phyloP scores from a whole-genome alignment of 2,113 vertebrate genomes.

The Tenrec ecaudatus region DNA sequence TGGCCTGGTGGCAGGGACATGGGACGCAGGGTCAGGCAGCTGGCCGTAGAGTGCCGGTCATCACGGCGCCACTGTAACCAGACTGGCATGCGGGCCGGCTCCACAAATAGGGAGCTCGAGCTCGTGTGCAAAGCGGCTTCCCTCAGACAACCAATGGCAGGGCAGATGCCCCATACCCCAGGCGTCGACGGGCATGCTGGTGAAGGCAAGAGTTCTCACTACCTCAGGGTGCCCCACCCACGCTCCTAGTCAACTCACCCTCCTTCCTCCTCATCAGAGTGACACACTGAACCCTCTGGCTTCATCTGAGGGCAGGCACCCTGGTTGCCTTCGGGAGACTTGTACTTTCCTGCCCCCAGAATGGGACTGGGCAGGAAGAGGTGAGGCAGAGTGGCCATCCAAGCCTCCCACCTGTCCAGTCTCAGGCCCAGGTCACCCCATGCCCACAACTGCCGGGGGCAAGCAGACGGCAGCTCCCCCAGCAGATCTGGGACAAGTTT shows the following conservation, averaged over 20 bases:
- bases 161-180: background rate
- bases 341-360: background rate
- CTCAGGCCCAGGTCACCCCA: background rate
- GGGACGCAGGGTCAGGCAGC: background rate
- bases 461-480: background rate
- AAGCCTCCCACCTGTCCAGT: background rate
- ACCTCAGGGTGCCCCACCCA: background rate
- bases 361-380: background rate
- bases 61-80: background rate
- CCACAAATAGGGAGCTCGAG: background rate
- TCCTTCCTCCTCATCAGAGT: background rate
- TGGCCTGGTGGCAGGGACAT: background rate
- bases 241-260: background rate
- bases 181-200: background rate
- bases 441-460: background rate
- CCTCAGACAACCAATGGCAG: background rate
- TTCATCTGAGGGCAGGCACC: background rate
- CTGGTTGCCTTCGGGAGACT: background rate
- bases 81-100: background rate
- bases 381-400: background rate
- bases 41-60: background rate
- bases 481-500: background rate
- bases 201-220: background rate
- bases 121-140: background rate
- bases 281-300: background rate